Evolutionary conservation across 2,888 invertebrate species (phyloP).

Genomic region (Eurytoma adleriae): DNA sequence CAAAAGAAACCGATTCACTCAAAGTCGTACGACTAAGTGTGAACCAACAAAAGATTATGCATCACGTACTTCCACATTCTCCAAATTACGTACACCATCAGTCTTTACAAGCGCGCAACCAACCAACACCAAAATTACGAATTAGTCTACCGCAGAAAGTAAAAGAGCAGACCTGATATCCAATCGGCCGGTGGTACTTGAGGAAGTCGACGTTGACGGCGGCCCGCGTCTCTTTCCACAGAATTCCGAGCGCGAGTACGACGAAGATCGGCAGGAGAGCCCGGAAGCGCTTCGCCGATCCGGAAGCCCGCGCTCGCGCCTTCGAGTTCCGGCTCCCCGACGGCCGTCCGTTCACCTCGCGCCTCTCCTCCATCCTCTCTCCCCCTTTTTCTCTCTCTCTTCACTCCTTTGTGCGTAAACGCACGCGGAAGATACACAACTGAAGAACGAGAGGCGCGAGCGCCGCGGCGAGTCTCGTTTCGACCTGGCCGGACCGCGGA

Average conservation of each 20-base stretch:
- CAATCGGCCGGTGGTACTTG: slow-evolving; percentile 44
- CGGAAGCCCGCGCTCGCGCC: slow-evolving; percentile 9
- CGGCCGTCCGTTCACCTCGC: neutral
- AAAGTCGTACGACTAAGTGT: no score
- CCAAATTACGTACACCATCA: no score
- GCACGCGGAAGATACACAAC: slow-evolving; percentile 48
- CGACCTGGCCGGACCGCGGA: neutral
- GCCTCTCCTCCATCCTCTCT: neutral
- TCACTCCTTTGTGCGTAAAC: slow-evolving; percentile 13
- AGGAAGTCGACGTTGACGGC: slow-evolving; percentile 26
- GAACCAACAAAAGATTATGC: no score
- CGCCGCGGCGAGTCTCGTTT: neutral
- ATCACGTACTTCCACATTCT: no score
- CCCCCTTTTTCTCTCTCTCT: no score
- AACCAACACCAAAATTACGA: no score
- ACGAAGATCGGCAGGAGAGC: neutral
- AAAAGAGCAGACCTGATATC: slow-evolving; percentile 38
- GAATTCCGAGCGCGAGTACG: neutral
- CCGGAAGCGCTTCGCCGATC: neutral
- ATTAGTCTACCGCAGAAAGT: no score
- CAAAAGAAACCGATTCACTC: no score
- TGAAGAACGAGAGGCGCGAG: neutral
- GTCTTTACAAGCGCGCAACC: no score
- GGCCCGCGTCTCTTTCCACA: slow-evolving; percentile 1
- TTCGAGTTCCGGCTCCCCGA: no score